Conservation (phyloP, 1,140 invertebrate species). For the Apis mellifera region Amel_HAv3.1 CM009941.2:10545001-10545500, state of each 20-base stretch:
- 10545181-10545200: slow-evolving; percentile 94
- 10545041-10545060: slow-evolving; percentile 76
- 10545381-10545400: slow-evolving; percentile 95
- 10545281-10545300: background rate
- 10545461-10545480: slow-evolving; percentile 87
- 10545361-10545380: slow-evolving; percentile 93
- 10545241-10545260: slow-evolving; percentile 61
- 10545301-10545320: slow-evolving; percentile 48
- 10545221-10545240: slow-evolving; percentile 93
- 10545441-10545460: slow-evolving; percentile 82
- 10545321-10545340: slow-evolving; percentile 95
- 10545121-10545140: slow-evolving; percentile 85
- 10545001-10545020: slow-evolving; percentile 60
- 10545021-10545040: slow-evolving; percentile 50
- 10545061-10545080: slow-evolving; percentile 67
- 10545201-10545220: slow-evolving; percentile 87
- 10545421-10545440: slow-evolving; percentile 85
- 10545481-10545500: slow-evolving; percentile 85
- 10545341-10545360: slow-evolving; percentile 89
- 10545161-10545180: slow-evolving; percentile 97
- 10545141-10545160: slow-evolving; percentile 98
- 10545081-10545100: slow-evolving; percentile 80
- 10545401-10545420: slow-evolving; percentile 85
- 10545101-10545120: slow-evolving; percentile 79
- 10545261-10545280: slow-evolving; percentile 29